Evolutionary conservation across 1,140 invertebrate species (phyloP).

Genomic region (Dufourea novaeangliae): DNA sequence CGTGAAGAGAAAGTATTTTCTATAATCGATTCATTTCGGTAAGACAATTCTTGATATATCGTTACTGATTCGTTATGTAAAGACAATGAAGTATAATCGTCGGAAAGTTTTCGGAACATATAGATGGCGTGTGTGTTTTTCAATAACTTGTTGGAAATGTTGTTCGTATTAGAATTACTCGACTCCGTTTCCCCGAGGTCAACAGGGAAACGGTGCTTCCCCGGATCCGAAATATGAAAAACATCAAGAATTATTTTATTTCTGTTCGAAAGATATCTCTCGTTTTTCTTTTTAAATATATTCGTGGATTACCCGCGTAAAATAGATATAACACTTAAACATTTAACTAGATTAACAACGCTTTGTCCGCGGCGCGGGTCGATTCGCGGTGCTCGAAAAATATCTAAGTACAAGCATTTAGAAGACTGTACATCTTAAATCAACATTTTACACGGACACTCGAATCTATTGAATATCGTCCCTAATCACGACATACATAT

Average conservation of each 20-base stretch:
- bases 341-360: slow-evolving; percentile 38
- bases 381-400: slow-evolving; percentile 25
- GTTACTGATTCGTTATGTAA: not conserved
- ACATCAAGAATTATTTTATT: slow-evolving; percentile 23
- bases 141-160: not conserved
- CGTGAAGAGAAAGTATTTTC: not conserved
- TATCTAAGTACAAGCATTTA: slow-evolving; percentile 39
- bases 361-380: slow-evolving; percentile 24
- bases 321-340: slow-evolving; percentile 41
- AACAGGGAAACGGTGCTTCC: slow-evolving; percentile 14
- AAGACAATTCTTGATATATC: not conserved
- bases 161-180: not conserved
- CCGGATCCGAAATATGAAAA: slow-evolving; percentile 19
- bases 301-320: slow-evolving; percentile 8
- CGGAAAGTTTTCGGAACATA: not conserved
- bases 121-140: not conserved
- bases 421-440: slow-evolving; percentile 20
- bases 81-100: not conserved
- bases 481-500: slow-evolving; percentile 19
- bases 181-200: not conserved
- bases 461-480: slow-evolving; percentile 14
- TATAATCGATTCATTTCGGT: not conserved
- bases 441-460: slow-evolving; percentile 19
- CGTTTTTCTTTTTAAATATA: not conserved
- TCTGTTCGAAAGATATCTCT: slow-evolving; percentile 2